These are phyloP conservation scores for Tachina grossa DNA, from an alignment of 2,888 invertebrate species.

Conservation along the genomic window DNA sequence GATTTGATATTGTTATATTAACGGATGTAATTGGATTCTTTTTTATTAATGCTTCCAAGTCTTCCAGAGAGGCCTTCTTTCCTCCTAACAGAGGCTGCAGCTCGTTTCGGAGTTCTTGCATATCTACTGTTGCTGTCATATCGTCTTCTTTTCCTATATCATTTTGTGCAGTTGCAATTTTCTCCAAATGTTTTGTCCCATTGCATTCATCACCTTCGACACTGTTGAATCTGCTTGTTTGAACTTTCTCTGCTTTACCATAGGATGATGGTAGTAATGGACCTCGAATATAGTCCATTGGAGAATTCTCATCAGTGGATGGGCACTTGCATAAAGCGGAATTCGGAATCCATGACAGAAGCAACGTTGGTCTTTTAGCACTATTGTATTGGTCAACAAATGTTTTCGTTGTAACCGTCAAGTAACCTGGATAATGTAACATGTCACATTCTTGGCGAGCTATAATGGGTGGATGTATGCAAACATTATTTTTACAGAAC, in stretches of 20 bases:
- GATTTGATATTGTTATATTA: constrained; percentile 88
- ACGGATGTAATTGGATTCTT: constrained; percentile 87
- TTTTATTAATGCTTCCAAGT: constrained; percentile 80
- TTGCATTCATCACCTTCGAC: neutral
- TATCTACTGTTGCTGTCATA: constrained; percentile 77
- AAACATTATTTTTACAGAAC: constrained; percentile 98
- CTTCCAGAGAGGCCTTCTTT: constrained; percentile 79
- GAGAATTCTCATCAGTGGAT: constrained; percentile 86
- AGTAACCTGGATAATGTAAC: constrained; percentile 95
- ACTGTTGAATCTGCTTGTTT: neutral
- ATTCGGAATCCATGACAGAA: constrained; percentile 98
- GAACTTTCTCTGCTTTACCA: neutral
- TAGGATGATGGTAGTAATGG: neutral
- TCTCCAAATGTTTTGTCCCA: neutral
- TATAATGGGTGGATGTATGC: constrained; percentile 96
- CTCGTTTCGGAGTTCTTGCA: constrained; percentile 82
- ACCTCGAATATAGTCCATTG: constrained; percentile 55
- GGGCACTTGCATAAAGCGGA: constrained; percentile 93
- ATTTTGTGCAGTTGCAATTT: neutral
- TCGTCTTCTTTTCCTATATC: constrained; percentile 68
- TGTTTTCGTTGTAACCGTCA: constrained; percentile 93
- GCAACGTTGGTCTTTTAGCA: constrained; percentile 90
- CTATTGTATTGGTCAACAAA: constrained; percentile 90
- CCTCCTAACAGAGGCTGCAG: constrained; percentile 82
- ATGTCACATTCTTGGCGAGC: constrained; percentile 92